These are phyloP conservation scores for Drosophila mayri DNA, from an alignment of 1,140 invertebrate genomes.

Conservation along the genomic window DNA sequence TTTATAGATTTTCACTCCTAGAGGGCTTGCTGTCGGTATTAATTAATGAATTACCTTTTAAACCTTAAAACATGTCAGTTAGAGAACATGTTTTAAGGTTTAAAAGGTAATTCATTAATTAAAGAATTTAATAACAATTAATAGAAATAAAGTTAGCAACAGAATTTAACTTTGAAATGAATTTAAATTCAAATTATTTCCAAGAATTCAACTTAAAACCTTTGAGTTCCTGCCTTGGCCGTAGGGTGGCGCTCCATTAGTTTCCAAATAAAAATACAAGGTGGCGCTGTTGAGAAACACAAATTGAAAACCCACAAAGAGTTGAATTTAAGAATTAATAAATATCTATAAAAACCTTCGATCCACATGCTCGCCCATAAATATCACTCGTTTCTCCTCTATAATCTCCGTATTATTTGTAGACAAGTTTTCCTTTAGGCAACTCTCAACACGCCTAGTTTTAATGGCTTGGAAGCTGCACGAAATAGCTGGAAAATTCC, in stretches of 20 bases:
- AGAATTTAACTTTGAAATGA: not conserved
- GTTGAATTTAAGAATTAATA: not conserved
- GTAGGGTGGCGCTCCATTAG: slow-evolving; percentile 73
- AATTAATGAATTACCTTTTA: too few species aligned
- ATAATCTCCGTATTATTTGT: slow-evolving; percentile 6
- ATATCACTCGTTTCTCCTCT: slow-evolving; percentile 42
- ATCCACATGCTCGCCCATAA: slow-evolving; percentile 75
- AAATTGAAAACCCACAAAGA: not conserved
- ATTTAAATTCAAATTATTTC: too few species aligned
- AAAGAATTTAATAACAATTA: not conserved
- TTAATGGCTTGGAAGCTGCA: slow-evolving; percentile 58
- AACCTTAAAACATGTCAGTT: too few species aligned
- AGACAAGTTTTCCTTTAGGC: slow-evolving; percentile 6
- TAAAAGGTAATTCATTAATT: not conserved
- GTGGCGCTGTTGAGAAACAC: slow-evolving; percentile 49
- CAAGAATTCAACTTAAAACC: slow-evolving; percentile 9
- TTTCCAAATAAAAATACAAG: slow-evolving; percentile 65
- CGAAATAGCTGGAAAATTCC: slow-evolving; percentile 63
- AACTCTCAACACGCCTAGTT: slow-evolving; percentile 28
- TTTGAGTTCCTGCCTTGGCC: slow-evolving; percentile 60
- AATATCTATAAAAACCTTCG: slow-evolving; percentile 46
- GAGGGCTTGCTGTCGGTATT: slow-evolving; percentile 12
- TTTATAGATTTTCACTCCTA: not conserved
- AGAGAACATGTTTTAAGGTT: not conserved
- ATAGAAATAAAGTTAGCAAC: not conserved